phyloP scores from a whole-genome alignment of 2,113 vertebrate genomes.

The Agelaius tricolor region DNA sequence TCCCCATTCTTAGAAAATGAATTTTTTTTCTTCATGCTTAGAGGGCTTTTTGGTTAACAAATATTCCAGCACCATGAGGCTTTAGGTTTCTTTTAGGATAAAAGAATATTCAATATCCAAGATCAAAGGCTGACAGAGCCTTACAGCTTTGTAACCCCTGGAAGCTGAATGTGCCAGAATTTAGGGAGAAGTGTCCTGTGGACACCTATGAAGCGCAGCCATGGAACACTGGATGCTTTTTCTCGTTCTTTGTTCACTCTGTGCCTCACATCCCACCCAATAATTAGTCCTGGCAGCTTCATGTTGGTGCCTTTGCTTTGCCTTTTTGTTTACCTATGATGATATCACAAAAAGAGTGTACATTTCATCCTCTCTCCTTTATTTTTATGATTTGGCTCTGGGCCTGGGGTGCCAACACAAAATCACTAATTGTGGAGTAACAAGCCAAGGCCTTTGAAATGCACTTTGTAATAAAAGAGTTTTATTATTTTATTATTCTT shows the following conservation, averaged over 20 bases:
- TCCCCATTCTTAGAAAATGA: background rate
- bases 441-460: conserved; percentile 56
- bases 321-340: conserved; percentile 63
- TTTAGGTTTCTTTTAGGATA: background rate
- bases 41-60: background rate
- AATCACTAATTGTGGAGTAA: conserved; percentile 55
- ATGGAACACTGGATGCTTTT: background rate
- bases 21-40: background rate
- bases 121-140: background rate
- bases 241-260: background rate
- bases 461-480: conserved; percentile 6
- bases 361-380: background rate
- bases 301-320: conserved; percentile 60
- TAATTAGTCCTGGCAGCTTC: conserved; percentile 62
- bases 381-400: conserved; percentile 31
- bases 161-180: background rate
- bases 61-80: background rate
- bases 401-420: conserved; percentile 44
- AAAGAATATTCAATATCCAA: background rate
- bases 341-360: conserved; percentile 35
- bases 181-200: background rate
- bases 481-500: background rate
- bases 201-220: background rate
- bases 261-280: conserved; percentile 33
- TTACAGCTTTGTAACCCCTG: background rate